Evolutionary conservation across 2,113 vertebrate species (phyloP), one percentile per base, ranked within the genome.

Genomic region (Hippocampus mohnikei): DNA sequence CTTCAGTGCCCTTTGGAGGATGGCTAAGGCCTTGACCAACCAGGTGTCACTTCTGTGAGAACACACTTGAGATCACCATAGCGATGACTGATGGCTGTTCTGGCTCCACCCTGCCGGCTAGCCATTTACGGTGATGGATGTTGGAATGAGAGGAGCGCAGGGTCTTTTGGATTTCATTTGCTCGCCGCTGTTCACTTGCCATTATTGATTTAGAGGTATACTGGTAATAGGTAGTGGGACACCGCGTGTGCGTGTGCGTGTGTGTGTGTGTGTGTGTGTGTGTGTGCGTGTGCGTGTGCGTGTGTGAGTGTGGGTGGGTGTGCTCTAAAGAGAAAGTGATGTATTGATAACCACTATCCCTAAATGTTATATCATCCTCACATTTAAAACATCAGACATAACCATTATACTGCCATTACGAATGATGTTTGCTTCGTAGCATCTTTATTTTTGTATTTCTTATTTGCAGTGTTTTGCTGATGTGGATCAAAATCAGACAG

Each of bases 161-260:
- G 83, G 76, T 87, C 88, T 87, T 65, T 91, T 88, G 87, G 85
- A 89, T 91, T 91, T 86, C 79, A 90, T 87, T 91, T 83, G 75
- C 86, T 90, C 88, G 87, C 73, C 60, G 69, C 87, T 83, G 85
- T 86, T 87, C 80, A 79, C 84, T 89, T 78, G 80, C 74, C 84
- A 58, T 71, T 71, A 88, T 91, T 88, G 88, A 91, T 92, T 88
- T 83, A 77, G 74, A 67, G 67, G 67, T 72, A 73, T 69, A 74
- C 44, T 67, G 75, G 53, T 79, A 81, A 83, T 58, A 33, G 81
- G 44, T 60, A 58, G 73, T 44, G 66, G 48, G 84, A 72, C 67
- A 53, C 50, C 59, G 40, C 69, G 33, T 50, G 67, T 71, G 72
- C 40, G 62, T 75, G 69, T 62, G 50, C 42, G 66, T 37, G 64